phyloP scores from a whole-genome alignment of 2,888 invertebrate species.

The Eueremaeus valkanovi region DNA sequence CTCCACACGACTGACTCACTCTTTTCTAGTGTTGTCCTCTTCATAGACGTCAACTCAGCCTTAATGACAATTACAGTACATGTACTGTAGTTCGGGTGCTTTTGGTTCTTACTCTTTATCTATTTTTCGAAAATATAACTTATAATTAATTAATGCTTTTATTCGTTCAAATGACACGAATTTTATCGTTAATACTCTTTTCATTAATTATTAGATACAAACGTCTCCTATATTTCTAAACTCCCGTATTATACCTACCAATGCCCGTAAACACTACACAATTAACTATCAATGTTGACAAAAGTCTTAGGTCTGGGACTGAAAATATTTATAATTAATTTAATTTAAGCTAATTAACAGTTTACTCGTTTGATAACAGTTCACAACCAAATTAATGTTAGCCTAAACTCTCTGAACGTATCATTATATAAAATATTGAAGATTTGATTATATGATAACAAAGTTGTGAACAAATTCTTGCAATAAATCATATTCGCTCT shows the following conservation, averaged over 20 bases:
- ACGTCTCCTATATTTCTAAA: neutral
- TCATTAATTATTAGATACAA: conserved; percentile 1
- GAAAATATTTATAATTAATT: neutral
- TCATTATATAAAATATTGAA: neutral
- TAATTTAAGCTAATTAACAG: neutral
- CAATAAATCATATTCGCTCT: neutral
- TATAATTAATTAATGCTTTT: conserved; percentile 13
- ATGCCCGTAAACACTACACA: neutral
- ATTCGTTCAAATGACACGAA: neutral
- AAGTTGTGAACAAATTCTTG: neutral
- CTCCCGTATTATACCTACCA: neutral
- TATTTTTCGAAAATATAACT: neutral
- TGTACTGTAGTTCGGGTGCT: neutral
- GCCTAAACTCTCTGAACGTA: no score
- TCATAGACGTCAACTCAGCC: neutral
- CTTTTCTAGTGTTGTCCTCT: neutral
- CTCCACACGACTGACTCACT: neutral
- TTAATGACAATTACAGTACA: neutral
- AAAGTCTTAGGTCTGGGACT: neutral
- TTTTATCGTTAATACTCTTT: neutral
- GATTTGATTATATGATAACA: neutral
- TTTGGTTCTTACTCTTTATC: neutral
- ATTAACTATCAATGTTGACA: neutral
- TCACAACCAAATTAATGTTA: neutral
- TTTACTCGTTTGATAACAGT: no score